Conservation (phyloP, 2,888 invertebrate genomes). For the Cheilosia scutellata region DNA sequence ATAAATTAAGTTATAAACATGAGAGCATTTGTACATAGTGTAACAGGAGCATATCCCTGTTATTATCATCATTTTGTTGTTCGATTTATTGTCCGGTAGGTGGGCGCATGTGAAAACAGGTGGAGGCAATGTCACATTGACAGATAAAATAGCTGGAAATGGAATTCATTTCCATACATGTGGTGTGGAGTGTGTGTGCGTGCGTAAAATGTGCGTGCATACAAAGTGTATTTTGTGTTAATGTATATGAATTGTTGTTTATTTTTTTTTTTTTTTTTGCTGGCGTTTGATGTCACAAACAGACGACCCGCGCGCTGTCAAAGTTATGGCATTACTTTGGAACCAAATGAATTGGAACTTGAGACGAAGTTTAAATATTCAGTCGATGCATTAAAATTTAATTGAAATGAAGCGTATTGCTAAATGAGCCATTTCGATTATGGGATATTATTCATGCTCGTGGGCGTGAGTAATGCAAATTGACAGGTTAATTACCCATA, state of each 20-base stretch:
- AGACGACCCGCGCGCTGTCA: neutral
- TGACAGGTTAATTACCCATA: constrained; percentile 1
- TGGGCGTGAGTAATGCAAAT: constrained; percentile 3
- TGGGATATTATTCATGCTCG: neutral
- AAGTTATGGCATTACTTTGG: constrained; percentile 38
- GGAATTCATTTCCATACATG: constrained; percentile 57
- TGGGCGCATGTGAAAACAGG: constrained; percentile 26
- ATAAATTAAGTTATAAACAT: constrained; percentile 75
- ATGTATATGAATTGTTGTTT: neutral
- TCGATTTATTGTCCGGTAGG: constrained; percentile 67
- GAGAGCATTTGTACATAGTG: constrained; percentile 45
- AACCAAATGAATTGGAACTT: constrained; percentile 71
- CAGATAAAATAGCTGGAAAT: constrained; percentile 49
- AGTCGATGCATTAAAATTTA: constrained; percentile 61
- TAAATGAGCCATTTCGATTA: constrained; percentile 58
- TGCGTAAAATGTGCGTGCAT: constrained; percentile 34
- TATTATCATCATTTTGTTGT: constrained; percentile 72
- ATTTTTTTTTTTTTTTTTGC: too few species aligned
- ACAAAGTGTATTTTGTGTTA: constrained; percentile 2
- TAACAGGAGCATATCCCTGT: constrained; percentile 53
- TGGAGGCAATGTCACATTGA: constrained; percentile 47
- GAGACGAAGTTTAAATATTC: constrained; percentile 62
- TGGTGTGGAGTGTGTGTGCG: neutral
- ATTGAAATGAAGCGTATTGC: constrained; percentile 56
- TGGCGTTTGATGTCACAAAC: constrained; percentile 5